These are phyloP conservation scores for Tortricodes alternella DNA, from an alignment of 2,888 invertebrate species.

Conservation along the genomic window DNA sequence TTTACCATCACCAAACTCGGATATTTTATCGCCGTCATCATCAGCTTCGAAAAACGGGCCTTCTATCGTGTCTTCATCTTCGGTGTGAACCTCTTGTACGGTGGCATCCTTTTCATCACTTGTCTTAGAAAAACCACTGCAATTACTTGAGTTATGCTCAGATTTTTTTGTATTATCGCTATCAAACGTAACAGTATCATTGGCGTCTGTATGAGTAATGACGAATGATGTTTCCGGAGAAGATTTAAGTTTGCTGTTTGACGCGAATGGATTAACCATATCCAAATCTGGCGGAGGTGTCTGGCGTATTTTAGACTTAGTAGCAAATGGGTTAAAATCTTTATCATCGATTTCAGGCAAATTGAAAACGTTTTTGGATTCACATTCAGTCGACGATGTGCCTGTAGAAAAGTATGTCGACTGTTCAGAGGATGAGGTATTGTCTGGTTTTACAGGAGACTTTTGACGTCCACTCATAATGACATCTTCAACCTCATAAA, in stretches of 20 bases:
- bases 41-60: constrained; percentile 70
- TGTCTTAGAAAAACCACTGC: constrained; percentile 52
- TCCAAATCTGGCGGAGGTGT: constrained; percentile 45
- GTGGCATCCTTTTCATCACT: constrained; percentile 55
- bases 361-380: constrained; percentile 64
- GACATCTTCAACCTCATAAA: not conserved
- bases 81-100: constrained; percentile 62
- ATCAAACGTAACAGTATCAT: constrained; percentile 20
- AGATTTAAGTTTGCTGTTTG: constrained; percentile 38
- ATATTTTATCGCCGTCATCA: constrained; percentile 51
- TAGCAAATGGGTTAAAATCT: constrained; percentile 64
- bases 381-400: constrained; percentile 49
- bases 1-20: constrained; percentile 46
- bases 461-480: not conserved
- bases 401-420: constrained; percentile 53
- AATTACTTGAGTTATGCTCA: constrained; percentile 43
- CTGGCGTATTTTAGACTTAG: constrained; percentile 56
- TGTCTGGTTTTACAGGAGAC: constrained; percentile 35
- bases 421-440: constrained; percentile 55
- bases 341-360: constrained; percentile 67
- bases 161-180: constrained; percentile 44
- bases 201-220: constrained; percentile 12
- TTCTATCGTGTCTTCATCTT: constrained; percentile 74
- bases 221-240: constrained; percentile 37
- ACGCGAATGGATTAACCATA: constrained; percentile 41